Evolutionary conservation across 2,888 invertebrate species (phyloP).

Genomic region (Drosophila mimica): DNA sequence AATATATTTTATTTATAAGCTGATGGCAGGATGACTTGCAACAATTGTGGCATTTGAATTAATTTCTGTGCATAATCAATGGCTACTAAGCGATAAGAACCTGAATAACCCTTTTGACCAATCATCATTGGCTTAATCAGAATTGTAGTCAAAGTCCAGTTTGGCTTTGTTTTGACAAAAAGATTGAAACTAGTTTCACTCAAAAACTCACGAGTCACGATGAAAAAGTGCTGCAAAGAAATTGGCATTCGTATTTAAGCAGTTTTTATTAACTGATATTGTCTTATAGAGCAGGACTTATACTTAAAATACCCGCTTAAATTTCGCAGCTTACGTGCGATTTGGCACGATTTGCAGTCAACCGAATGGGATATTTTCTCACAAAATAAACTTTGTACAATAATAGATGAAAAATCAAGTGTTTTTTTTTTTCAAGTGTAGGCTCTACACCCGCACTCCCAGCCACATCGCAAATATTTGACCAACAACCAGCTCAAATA

Average conservation of each 20-base stretch:
- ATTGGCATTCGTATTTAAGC: background rate
- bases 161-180: constrained; percentile 9
- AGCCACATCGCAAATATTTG: constrained; percentile 58
- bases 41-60: background rate
- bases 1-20: background rate
- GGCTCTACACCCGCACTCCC: constrained; percentile 8
- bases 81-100: constrained; percentile 14
- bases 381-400: background rate
- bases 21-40: background rate
- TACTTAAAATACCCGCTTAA: constrained; percentile 3
- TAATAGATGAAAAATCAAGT: too few species aligned
- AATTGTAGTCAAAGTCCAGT: constrained; percentile 12
- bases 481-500: constrained; percentile 8
- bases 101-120: constrained; percentile 22
- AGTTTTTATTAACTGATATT: constrained; percentile 29
- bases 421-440: background rate
- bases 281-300: background rate
- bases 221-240: background rate
- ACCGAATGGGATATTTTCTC: background rate
- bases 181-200: constrained; percentile 31
- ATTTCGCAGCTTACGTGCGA: constrained; percentile 36
- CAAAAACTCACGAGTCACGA: constrained; percentile 27
- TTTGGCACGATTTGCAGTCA: constrained; percentile 13
- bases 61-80: constrained; percentile 23
- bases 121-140: constrained; percentile 43